Base-by-base conservation (phyloP, 2,888 invertebrate genomes). In the Cosmia pyralina region DNA sequence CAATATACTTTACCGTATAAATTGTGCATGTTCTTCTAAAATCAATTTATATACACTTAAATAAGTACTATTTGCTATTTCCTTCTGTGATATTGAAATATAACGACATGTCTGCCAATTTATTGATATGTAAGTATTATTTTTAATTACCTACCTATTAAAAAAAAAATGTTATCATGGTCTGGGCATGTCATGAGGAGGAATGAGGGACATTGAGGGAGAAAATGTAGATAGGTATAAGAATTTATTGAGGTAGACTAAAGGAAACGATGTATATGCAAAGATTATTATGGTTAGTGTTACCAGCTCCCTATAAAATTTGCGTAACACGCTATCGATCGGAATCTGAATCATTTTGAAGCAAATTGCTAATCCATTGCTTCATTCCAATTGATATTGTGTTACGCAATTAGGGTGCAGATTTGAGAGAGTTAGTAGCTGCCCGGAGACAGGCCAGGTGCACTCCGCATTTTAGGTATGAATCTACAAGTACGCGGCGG, bases 81-180 rank as follows among this genome's bases (percentile, higher is more conserved):
- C 6, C 6, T 19, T 41, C 0, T 48, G 34, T 60, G 59, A 11
- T 53, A 44, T 41, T 8, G 44, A 48, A 60, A 11, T 15, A 41
- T 0, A n/a, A 15, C 22, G 28, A 50, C 41, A 75, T 75, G 75
- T 13, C 48, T 6, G 15, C 10, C 19, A 15, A 22, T 17, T 7
- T 60, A 2, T 17, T 78, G 2, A 17, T 75, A 22, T 60, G 75
- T 75, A 22, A 75, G 75, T 75, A 59, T 34, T 58, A n/a, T 58
- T 44, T 28, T 38, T 17, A 28, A 22, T 48, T 70, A 46, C n/a
- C n/a, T n/a, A 28, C 28, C 1, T 28, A 2, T 28, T 28, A 28
- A 28, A 28, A 28, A n/a, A n/a, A n/a, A n/a, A n/a, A n/a, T n/a
- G n/a, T n/a, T n/a, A n/a, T n/a, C 17, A 5, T 15, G 22, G n/a